Evolutionary conservation across 2,113 vertebrate genomes (phyloP), one percentile per base, ranked within the genome.

Genomic region (Cepphus grylle): DNA sequence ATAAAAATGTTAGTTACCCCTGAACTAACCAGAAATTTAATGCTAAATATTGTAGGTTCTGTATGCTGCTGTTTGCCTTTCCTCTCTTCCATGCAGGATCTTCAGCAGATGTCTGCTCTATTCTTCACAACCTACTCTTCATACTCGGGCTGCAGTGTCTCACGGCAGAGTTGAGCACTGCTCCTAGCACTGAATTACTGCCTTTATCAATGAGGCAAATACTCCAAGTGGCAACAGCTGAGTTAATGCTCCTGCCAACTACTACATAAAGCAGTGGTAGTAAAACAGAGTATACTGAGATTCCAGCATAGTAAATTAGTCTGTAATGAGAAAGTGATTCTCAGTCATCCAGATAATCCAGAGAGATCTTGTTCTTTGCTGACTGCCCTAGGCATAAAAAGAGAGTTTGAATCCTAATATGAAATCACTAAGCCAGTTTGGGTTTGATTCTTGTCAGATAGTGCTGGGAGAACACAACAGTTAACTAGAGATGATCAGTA

Each of bases 281-380:
- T 86, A 79, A 93, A 95, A 59, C 56, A 55, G 55, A 69, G 30
- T n/a, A 87, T 52, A 69, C 16, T 72, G 71, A 62, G 61, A 94
- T 55, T 85, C 65, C 67, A 85, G 69, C 32, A 69, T 2, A 79
- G 84, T 90, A 96, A 94, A 97, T 95, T 72, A 86, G 69, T 29
- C 88, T 74, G 49, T 96, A 95, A 96, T 42, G 70, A 96, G 86
- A 76, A 96, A 94, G 90, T 32, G 49, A 77, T 81, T 92, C 90
- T 70, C 87, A 88, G 73, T 38, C 85, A 95, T 47, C 27, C 70
- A 70, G 50, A 84, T 56, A 95, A 96, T 82, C 90, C 73, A 82
- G 73, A 62, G 61, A 81, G 36, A 87, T 86, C 59, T 43, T 62
- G 38, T 63, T 59, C 74, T 93, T 40, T 77, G 72, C 78, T 70